Conservation (phyloP, 2,888 invertebrate genomes). For the Luperina testacea region DNA sequence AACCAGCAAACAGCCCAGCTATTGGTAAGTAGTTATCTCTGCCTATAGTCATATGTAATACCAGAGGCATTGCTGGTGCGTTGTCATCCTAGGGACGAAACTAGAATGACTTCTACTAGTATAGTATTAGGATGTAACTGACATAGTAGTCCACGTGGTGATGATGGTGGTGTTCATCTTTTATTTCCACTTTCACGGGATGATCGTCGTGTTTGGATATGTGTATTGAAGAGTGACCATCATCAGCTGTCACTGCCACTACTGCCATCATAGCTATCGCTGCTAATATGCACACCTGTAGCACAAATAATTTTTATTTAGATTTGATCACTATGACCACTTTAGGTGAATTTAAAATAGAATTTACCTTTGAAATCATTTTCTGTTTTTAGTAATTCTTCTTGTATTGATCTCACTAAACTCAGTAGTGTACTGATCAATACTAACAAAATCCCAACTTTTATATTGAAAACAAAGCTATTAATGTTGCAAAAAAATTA, state of each 20-base stretch:
- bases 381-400: background rate
- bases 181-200: conserved; percentile 56
- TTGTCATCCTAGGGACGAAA: too few relatives aligned
- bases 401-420: conserved; percentile 15
- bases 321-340: background rate
- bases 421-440: conserved; percentile 19
- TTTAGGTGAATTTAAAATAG: background rate
- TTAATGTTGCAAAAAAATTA: conserved; percentile 29
- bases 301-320: background rate
- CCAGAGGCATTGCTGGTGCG: background rate
- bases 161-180: conserved; percentile 61
- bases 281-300: conserved; percentile 54
- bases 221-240: conserved; percentile 70
- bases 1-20: too few relatives aligned
- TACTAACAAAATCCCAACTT: conserved; percentile 32
- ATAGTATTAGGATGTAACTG: conserved; percentile 23
- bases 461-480: conserved; percentile 46
- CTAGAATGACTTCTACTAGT: background rate
- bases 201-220: conserved; percentile 71
- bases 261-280: conserved; percentile 15
- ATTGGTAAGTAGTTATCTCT: background rate
- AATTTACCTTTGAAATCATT: conserved; percentile 49
- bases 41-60: background rate
- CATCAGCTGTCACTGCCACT: conserved; percentile 39
- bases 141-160: conserved; percentile 67